Evolutionary conservation across 1,140 invertebrate genomes (phyloP).

Genomic region (Harlomillsia oculata): DNA sequence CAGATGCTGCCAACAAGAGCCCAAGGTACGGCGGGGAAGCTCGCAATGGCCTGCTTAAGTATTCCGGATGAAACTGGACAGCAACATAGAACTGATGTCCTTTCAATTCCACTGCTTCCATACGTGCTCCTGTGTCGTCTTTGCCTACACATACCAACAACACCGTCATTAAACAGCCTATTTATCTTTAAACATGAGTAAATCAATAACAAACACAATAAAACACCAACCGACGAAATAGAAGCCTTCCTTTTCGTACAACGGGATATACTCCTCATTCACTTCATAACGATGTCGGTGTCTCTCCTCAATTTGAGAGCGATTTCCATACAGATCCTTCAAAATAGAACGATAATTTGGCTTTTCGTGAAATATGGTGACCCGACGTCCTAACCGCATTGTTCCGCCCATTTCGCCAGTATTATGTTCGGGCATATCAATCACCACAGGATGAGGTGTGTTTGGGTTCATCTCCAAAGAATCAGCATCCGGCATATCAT

Average conservation of each 20-base stretch:
- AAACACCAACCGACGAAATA: no score
- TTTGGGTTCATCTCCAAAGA: conserved; percentile 74
- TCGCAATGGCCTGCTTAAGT: conserved; percentile 81
- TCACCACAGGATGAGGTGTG: conserved; percentile 68
- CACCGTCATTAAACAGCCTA: conserved; percentile 4
- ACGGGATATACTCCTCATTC: conserved; percentile 72
- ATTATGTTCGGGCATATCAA: conserved; percentile 99
- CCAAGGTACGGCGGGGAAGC: conserved; percentile 94
- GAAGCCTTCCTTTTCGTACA: conserved; percentile 71
- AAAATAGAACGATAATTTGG: conserved; percentile 37
- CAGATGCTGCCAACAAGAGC: conserved; percentile 74
- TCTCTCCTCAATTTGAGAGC: conserved; percentile 78
- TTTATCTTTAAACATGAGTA: neutral
- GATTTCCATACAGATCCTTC: conserved; percentile 76
- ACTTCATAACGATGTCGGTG: conserved; percentile 95
- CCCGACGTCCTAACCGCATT: conserved; percentile 89
- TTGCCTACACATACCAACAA: conserved; percentile 51
- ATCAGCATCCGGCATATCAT: conserved; percentile 67
- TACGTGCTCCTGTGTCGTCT: conserved; percentile 55
- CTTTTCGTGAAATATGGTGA: conserved; percentile 60
- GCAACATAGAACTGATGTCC: conserved; percentile 87
- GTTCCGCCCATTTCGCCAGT: conserved; percentile 88
- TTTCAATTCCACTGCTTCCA: conserved; percentile 56
- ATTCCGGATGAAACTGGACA: conserved; percentile 70
- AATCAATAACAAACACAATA: no score